Evolutionary conservation across 1,140 invertebrate species (phyloP).

Genomic region (Heliconius hewitsoni): DNA sequence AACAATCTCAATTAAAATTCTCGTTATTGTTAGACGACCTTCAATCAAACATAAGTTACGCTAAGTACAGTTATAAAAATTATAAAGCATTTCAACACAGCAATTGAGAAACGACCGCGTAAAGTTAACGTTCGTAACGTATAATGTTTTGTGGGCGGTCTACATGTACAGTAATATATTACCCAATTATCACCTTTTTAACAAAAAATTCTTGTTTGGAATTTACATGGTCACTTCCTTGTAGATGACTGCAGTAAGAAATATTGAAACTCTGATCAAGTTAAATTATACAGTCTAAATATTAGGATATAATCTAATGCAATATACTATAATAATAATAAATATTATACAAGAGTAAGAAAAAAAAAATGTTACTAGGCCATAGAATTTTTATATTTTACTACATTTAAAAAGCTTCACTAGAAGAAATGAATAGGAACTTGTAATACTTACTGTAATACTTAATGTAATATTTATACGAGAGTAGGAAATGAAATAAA

Average conservation of each 20-base stretch:
- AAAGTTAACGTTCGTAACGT: constrained; percentile 30
- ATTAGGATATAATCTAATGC: no score
- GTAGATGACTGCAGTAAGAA: not conserved
- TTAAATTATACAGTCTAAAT: not conserved
- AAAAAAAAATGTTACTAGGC: no score
- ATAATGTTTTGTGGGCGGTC: constrained; percentile 5
- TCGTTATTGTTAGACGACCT: constrained; percentile 6
- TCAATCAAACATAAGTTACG: constrained; percentile 7
- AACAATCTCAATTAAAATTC: constrained; percentile 1
- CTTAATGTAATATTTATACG: no score
- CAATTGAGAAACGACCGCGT: constrained; percentile 22
- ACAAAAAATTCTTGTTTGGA: not conserved
- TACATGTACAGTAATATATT: not conserved
- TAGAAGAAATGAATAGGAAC: no score
- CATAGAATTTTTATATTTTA: no score
- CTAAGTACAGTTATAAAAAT: constrained; percentile 15
- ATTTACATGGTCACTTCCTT: not conserved
- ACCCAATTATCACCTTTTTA: constrained; percentile 34
- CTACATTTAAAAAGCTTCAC: no score
- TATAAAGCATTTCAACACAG: constrained; percentile 22
- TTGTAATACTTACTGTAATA: no score
- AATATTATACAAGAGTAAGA: no score
- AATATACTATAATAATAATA: no score
- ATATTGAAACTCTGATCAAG: not conserved
- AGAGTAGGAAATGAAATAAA: no score